These are phyloP conservation scores for Hystrix brachyura DNA, from an alignment of 2,113 vertebrate genomes.

Conservation along the genomic window DNA sequence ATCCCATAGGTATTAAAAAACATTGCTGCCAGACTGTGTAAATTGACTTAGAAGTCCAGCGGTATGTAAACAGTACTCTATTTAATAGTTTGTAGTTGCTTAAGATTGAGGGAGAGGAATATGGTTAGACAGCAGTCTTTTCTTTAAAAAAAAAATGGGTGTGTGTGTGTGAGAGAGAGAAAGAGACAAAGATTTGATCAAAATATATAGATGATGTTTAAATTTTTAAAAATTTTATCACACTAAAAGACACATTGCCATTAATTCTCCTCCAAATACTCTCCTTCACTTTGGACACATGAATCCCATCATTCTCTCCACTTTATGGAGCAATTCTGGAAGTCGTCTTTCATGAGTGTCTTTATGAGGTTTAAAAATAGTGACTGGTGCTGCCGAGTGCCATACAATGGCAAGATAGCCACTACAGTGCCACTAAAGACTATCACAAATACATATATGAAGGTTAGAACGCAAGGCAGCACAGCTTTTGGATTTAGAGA, in stretches of 20 bases:
- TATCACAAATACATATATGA: background rate
- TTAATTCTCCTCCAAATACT: background rate
- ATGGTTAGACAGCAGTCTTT: background rate
- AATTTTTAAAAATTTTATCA: background rate
- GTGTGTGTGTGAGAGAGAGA: background rate
- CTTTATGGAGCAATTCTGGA: background rate
- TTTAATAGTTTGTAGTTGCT: slow-evolving; percentile 37
- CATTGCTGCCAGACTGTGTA: background rate
- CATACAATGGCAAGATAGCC: background rate
- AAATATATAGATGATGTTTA: background rate
- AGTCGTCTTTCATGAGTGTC: background rate
- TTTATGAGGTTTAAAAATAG: background rate
- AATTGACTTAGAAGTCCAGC: background rate
- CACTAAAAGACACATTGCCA: background rate
- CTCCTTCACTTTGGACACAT: background rate
- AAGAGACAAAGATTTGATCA: background rate
- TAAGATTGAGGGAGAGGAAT: background rate
- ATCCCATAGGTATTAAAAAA: background rate
- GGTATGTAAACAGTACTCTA: background rate
- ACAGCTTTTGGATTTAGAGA: background rate
- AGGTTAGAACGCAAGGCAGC: background rate
- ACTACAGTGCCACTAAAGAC: background rate
- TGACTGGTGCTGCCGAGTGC: background rate
- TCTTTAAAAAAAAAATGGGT: background rate
- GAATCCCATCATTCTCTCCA: background rate